These are phyloP conservation scores for Cavia porcellus DNA, from an alignment of 2,113 vertebrate genomes.

Conservation along the genomic window DNA sequence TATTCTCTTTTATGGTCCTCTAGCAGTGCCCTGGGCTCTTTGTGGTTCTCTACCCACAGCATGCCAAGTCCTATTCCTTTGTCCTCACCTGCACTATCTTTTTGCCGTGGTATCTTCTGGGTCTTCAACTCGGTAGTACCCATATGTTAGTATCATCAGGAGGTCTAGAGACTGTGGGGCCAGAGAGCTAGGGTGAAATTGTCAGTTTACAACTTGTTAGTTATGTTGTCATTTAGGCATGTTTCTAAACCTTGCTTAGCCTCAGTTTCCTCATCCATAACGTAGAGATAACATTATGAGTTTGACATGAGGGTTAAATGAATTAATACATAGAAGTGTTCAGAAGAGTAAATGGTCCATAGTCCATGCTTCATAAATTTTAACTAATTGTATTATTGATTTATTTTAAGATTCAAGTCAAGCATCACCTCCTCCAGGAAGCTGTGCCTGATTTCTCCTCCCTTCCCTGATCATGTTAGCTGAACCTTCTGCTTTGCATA, in stretches of 20 bases:
- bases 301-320: not conserved
- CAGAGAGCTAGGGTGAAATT: not conserved
- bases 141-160: fast-evolving
- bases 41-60: not conserved
- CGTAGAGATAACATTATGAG: not conserved
- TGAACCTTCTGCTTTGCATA: not conserved
- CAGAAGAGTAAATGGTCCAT: not conserved
- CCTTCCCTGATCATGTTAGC: not conserved
- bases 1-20: not conserved
- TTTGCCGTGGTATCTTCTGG: not conserved
- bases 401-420: not conserved
- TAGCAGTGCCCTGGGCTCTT: too few species aligned
- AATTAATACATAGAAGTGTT: not conserved
- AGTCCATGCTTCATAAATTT: not conserved
- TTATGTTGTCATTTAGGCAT: not conserved
- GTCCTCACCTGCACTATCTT: fast-evolving
- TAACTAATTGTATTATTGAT: not conserved
- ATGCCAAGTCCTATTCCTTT: not conserved
- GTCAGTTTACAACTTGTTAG: not conserved
- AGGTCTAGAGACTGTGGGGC: not conserved
- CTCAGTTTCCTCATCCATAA: not conserved
- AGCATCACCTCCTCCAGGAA: not conserved
- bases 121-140: not conserved
- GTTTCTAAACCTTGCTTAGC: not conserved
- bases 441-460: constrained; percentile 3